Base-by-base conservation (phyloP, 2,888 invertebrate species). In the Margaritifera margaritifera region DNA sequence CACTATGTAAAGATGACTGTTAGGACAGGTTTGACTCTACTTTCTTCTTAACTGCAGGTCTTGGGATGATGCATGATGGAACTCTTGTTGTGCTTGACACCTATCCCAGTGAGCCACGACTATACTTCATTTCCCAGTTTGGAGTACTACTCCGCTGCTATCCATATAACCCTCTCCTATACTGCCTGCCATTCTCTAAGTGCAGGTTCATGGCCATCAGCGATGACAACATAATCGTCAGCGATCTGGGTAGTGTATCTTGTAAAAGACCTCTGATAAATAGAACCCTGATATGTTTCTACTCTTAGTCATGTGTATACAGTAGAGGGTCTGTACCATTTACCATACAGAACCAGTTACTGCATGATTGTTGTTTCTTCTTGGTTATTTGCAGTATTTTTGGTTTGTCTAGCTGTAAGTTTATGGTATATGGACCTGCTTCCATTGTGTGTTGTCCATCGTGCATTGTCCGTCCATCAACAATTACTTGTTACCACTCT, bases 181-280 rank as follows among this genome's bases (percentile, higher is more conserved):
- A 25, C 15, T 58, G 57, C 19, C 65, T 58, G 51, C 60, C 64
- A 11, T 58, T 58, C 25, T 78, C 75, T 60, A 85, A 83, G 64
- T 82, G 84, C 68, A 72, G 86, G 50, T 86, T 86, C 64, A 68
- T 86, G 66, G 80, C 74, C 25, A 72, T 80, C 11, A 74, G 80
- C 22, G 69, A 77, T 11, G 77, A 80, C 51, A 71, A 66, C 11
- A 72, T 86, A 6, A 71, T 84, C 59, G 82, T 82, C 68, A 84
- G 84, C 72, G 85, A 86, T 69, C 62, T 86, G 63, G 86, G 86
- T 84, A 71, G 63, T 19, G 55, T 55, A 22, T 55, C 24, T 55
- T 55, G 1, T 55, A 19, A n/a, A 55, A 55, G 55, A 24, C 24
- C 24, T 20, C 20, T 55, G 8, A 55, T 55, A 22, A 42, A 42